These are phyloP conservation scores for Ochropleura leucogaster DNA, from an alignment of 2,888 invertebrate genomes.

Conservation along the genomic window DNA sequence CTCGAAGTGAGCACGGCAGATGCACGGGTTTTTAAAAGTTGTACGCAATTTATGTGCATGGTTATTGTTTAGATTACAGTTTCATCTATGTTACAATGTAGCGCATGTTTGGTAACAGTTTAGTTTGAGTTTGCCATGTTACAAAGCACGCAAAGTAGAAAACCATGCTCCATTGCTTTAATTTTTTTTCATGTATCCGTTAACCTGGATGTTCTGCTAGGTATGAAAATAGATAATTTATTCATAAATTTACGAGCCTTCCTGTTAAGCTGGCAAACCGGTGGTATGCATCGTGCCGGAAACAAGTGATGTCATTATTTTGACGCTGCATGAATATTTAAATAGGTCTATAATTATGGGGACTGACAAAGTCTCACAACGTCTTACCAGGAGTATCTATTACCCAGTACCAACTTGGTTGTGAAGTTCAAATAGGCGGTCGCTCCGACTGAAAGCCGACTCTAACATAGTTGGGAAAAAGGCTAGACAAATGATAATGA, in stretches of 20 bases:
- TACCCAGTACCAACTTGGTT: too few species aligned
- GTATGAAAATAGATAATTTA: slow-evolving; percentile 17
- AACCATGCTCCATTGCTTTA: too few species aligned
- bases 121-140: not conserved
- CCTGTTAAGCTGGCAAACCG: slow-evolving; percentile 24
- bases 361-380: too few species aligned
- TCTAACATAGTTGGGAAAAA: too few species aligned
- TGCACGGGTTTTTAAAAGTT: not conserved
- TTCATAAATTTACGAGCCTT: slow-evolving; percentile 19
- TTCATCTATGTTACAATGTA: not conserved
- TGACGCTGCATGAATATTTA: slow-evolving; percentile 10
- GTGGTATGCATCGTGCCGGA: slow-evolving; percentile 22
- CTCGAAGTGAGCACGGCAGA: not conserved
- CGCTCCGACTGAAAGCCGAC: too few species aligned
- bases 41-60: not conserved
- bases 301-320: slow-evolving; percentile 37
- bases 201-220: not conserved
- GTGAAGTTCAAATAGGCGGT: too few species aligned
- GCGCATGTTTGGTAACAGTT: not conserved
- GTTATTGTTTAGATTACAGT: not conserved
- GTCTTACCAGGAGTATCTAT: too few species aligned
- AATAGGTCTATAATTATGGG: not conserved
- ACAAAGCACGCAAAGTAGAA: not conserved
- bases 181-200: too few species aligned
- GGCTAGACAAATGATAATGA: too few species aligned